A percentile compares a stretch with the other conserved stretches of the same genome.
These are phyloP conservation scores for Holothuria glaberrima DNA, from an alignment of 35 echinoderm and acorn worm genomes.

Conservation along the genomic window DNA sequence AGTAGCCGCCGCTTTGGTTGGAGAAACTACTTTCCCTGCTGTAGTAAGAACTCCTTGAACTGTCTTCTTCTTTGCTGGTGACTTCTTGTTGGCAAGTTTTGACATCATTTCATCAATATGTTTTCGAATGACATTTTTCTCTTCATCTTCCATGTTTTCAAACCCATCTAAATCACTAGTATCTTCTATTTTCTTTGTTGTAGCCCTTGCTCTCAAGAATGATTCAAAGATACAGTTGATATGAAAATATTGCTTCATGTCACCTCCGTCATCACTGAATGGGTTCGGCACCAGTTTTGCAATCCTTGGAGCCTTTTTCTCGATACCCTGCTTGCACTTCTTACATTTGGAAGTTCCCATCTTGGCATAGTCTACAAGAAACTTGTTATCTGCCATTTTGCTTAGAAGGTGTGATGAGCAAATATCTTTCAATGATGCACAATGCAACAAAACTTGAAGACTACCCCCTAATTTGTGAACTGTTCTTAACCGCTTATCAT, in stretches of 20 bases:
- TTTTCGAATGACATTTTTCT: slow-evolving; percentile 83
- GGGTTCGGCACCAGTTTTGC: slow-evolving; percentile 91
- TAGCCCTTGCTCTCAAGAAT: slow-evolving; percentile 77
- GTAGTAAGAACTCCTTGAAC: slow-evolving; percentile 68
- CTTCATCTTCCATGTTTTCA: slow-evolving; percentile 91
- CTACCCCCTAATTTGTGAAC: too few species aligned
- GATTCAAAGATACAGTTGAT: slow-evolving; percentile 95
- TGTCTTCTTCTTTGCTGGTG: slow-evolving; percentile 71
- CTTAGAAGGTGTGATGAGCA: background rate
- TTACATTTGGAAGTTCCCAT: slow-evolving; percentile 99
- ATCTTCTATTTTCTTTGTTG: slow-evolving; percentile 97
- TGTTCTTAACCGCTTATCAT: too few species aligned
- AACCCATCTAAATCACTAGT: slow-evolving; percentile 88
- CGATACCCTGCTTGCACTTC: slow-evolving; percentile 93
- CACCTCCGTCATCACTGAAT: slow-evolving; percentile 87
- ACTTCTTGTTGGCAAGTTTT: slow-evolving; percentile 67
- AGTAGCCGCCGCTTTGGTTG: slow-evolving; percentile 43
- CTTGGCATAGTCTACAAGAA: slow-evolving; percentile 86
- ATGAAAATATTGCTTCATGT: slow-evolving; percentile 97
- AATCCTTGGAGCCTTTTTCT: slow-evolving; percentile 90
- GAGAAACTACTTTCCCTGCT: slow-evolving; percentile 68
- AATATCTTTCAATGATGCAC: background rate
- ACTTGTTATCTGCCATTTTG: slow-evolving; percentile 83
- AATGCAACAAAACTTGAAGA: background rate
- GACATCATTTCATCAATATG: slow-evolving; percentile 74